Evolutionary conservation across 2,113 vertebrate species (phyloP), one percentile per base, ranked within the genome.

Genomic region (Alosa alosa): DNA sequence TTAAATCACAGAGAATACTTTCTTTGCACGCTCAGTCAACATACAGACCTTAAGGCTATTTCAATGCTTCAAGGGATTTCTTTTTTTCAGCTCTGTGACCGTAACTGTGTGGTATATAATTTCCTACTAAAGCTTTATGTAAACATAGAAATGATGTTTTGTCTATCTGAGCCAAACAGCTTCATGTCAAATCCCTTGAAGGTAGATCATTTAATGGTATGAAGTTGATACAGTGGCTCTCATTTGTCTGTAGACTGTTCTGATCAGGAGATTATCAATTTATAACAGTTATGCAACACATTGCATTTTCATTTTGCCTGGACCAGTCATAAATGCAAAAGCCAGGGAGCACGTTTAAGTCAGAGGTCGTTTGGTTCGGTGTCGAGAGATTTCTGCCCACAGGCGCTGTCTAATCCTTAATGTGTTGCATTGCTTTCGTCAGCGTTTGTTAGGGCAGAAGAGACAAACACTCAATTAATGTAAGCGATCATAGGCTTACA

Each of bases 261-360:
- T 68, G 18, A 75, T 50, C 68, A 84, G 36, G n/a, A 17, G 25
- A 50, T 75, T 46, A 84, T 78, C 84, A n/a, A n/a, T n/a, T n/a
- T n/a, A n/a, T 84, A 78, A 84, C 49, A 9, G 8, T 78, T 84
- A 85, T 60, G 47, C 41, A 85, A 82, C 49, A 49, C 18, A 46
- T 55, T 85, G 47, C n/a, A 10, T 22, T 78, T 72, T 78, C n/a
- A 31, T 72, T 36, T 72, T 72, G 10, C 11, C 64, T 10, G 20
- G 20, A 64, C 9, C 31, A 31, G 64, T 72, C 4, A 11, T 36
- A 72, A 72, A 72, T 72, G 31, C 6, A 9, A 31, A 3, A 3
- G 10, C 7, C 64, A 36, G 64, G 64, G n/a, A 13, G 64, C 64
- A 72, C 64, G 6, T 8, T 25, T 7, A 72, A 31, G 25, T 25